Conservation (phyloP, 2,113 vertebrate species). For the Notarius lentiginosus region DNA sequence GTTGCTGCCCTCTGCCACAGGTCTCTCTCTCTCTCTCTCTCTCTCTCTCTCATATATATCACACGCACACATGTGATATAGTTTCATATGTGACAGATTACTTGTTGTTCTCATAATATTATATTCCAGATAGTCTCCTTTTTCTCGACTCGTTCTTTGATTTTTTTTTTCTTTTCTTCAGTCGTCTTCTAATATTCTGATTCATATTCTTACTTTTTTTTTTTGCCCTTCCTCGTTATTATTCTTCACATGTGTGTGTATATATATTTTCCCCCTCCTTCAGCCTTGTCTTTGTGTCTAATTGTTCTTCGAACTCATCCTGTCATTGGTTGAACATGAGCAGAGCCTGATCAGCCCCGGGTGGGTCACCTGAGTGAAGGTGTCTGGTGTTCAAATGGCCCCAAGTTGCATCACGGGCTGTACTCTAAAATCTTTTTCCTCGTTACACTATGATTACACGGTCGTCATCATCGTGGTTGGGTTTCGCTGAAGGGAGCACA, state of each 20-base stretch:
- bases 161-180: not conserved
- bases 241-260: too few relatives aligned
- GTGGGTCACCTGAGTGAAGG: not conserved
- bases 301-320: not conserved
- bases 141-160: not conserved
- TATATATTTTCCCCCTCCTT: not conserved
- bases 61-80: not conserved
- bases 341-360: too few relatives aligned
- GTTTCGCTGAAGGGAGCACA: too few relatives aligned
- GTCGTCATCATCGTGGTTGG: not conserved
- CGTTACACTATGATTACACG: not conserved
- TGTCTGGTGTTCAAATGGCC: too few relatives aligned
- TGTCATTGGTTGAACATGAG: not conserved
- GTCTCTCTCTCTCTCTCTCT: conserved; percentile 29
- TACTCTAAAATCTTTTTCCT: not conserved
- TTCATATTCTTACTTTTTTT: not conserved
- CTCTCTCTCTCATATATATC: not conserved
- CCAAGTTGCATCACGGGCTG: too few relatives aligned
- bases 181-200: not conserved
- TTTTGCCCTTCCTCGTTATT: not conserved
- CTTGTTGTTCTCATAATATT: not conserved
- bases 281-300: not conserved
- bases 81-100: not conserved
- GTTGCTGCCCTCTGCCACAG: conserved; percentile 76
- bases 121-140: not conserved